Conservation (phyloP, 1,140 invertebrate species). For the Fopius arisanus region DNA sequence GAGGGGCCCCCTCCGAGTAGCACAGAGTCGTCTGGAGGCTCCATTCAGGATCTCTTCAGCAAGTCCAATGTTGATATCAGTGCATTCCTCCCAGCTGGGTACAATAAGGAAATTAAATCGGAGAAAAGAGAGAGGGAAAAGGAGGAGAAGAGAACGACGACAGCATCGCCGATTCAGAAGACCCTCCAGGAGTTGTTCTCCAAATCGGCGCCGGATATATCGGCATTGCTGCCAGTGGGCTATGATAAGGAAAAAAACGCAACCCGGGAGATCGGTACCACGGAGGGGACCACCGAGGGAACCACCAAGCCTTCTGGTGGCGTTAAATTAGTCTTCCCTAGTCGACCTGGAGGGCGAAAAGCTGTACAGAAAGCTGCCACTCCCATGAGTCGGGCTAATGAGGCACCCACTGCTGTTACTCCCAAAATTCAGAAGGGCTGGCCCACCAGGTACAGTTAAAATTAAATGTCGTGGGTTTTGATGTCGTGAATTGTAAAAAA, state of each 20-base stretch:
- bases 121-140: no score
- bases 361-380: constrained; percentile 70
- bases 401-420: constrained; percentile 59
- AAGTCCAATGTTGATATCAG: constrained; percentile 65
- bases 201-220: constrained; percentile 69
- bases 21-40: not conserved
- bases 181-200: constrained; percentile 46
- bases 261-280: constrained; percentile 41
- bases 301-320: constrained; percentile 58
- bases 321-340: constrained; percentile 81
- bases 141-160: not conserved
- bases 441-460: constrained; percentile 75
- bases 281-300: constrained; percentile 31
- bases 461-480: no score
- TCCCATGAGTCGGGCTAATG: constrained; percentile 61
- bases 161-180: constrained; percentile 22
- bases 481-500: no score
- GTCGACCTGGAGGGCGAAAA: constrained; percentile 76
- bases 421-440: constrained; percentile 82
- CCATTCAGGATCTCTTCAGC: constrained; percentile 39
- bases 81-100: constrained; percentile 69
- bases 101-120: constrained; percentile 57
- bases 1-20: not conserved
- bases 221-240: constrained; percentile 71
- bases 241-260: constrained; percentile 47